Conservation (phyloP, 2,113 vertebrate species). For the Notiomystis cincta region DNA sequence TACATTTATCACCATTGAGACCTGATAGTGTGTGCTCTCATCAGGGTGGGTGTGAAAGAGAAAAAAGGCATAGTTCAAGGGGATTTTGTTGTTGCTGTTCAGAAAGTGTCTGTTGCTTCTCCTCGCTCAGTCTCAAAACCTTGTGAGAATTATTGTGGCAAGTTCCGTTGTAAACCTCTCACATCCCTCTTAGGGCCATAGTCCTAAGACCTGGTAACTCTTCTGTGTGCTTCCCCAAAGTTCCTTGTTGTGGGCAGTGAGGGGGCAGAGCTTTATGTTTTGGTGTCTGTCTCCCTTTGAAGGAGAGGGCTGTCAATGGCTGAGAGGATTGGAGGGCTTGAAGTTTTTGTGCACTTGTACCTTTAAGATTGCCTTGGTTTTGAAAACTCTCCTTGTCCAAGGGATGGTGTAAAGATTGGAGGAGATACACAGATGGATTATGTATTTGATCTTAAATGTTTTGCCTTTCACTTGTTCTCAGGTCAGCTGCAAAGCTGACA, state of each 20-base stretch:
- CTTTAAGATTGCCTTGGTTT: not conserved
- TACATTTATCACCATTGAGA: not conserved
- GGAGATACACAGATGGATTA: not conserved
- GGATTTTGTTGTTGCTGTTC: not conserved
- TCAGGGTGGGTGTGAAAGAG: not conserved
- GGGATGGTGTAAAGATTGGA: not conserved
- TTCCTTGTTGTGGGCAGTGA: not conserved
- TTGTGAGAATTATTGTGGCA: not conserved
- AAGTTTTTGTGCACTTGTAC: not conserved
- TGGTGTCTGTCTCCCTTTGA: not conserved
- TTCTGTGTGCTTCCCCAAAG: not conserved
- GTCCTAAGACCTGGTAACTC: not conserved
- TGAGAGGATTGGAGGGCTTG: not conserved
- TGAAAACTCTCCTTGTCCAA: not conserved
- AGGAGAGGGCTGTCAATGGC: not conserved
- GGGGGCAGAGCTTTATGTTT: not conserved
- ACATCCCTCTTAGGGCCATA: fast-evolving
- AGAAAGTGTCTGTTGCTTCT: not conserved
- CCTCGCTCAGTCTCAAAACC: not conserved
- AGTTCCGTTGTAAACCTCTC: not conserved
- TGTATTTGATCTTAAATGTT: not conserved
- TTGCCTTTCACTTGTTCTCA: not conserved
- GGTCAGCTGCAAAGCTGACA: not conserved
- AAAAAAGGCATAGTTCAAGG: not conserved
- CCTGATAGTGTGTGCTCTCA: fast-evolving